These are phyloP conservation scores for Macrosteles quadrilineatus DNA, from an alignment of 1,140 invertebrate species.

Conservation along the genomic window DNA sequence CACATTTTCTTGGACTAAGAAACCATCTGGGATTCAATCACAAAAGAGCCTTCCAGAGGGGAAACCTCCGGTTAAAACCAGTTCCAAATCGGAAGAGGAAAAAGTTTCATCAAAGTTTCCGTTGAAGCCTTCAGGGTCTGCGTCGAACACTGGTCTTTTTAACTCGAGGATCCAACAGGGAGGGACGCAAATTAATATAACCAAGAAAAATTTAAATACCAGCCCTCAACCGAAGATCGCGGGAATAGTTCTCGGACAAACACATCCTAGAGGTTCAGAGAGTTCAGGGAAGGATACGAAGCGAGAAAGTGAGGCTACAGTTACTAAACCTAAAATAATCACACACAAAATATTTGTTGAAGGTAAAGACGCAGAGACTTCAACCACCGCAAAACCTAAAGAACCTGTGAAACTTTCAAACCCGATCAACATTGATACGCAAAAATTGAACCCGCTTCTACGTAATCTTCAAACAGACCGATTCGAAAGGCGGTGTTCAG, in stretches of 20 bases:
- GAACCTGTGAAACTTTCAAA: not conserved
- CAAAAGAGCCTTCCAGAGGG: not conserved
- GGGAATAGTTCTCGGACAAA: constrained; percentile 30
- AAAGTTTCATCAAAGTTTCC: constrained; percentile 8
- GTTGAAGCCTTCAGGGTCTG: constrained; percentile 17
- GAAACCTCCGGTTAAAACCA: not conserved
- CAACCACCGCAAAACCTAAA: not conserved
- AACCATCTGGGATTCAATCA: not conserved
- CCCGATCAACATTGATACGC: constrained; percentile 10
- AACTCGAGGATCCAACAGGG: constrained; percentile 5
- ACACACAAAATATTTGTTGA: constrained; percentile 35
- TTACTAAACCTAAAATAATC: constrained; percentile 29
- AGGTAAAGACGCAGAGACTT: not conserved
- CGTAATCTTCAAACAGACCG: constrained; percentile 11
- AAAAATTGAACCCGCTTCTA: not conserved
- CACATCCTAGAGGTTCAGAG: not conserved
- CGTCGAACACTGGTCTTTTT: not conserved
- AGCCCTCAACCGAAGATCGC: constrained; percentile 25
- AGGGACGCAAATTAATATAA: not conserved
- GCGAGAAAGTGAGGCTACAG: not conserved
- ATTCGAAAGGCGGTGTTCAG: constrained; percentile 71
- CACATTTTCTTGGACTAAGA: constrained; percentile 5
- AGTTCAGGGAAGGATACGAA: not conserved
- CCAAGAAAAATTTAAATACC: not conserved
- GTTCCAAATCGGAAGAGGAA: not conserved